Conservation (phyloP, 2,113 vertebrate genomes). For the Rynchops niger region DNA sequence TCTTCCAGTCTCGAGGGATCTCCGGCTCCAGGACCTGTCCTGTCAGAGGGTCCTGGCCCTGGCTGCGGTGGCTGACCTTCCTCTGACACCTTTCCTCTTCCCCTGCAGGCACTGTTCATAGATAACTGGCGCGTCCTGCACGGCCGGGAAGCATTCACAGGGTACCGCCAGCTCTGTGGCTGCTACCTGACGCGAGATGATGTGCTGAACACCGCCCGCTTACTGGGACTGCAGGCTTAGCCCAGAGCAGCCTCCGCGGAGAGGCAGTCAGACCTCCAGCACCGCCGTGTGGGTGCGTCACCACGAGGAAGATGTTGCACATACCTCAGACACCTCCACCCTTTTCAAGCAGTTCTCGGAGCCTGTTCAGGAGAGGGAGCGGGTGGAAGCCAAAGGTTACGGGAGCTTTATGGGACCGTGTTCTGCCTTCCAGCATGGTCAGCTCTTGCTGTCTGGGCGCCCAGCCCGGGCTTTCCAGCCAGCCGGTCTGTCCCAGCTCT, state of each 20-base stretch:
- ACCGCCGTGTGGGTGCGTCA: not conserved
- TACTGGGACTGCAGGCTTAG: slow-evolving; percentile 85
- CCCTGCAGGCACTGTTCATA: slow-evolving; percentile 84
- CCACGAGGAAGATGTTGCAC: not conserved
- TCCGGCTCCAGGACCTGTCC: not conserved
- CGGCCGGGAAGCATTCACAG: slow-evolving; percentile 90
- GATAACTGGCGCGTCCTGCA: slow-evolving; percentile 94
- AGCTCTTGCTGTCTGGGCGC: not conserved
- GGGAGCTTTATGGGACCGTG: not conserved
- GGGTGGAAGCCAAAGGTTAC: slow-evolving; percentile 1
- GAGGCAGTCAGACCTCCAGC: not conserved
- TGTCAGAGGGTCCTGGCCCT: not conserved
- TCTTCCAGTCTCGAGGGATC: not conserved
- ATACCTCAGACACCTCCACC: not conserved
- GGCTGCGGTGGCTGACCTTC: not conserved
- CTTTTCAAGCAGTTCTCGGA: not conserved
- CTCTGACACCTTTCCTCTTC: not conserved
- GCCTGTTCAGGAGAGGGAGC: not conserved
- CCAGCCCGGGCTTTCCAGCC: not conserved
- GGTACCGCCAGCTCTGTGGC: slow-evolving; percentile 88
- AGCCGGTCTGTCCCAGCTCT: not conserved
- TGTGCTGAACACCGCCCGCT: slow-evolving; percentile 83
- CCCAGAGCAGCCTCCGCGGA: not conserved
- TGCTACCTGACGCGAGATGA: slow-evolving; percentile 93
- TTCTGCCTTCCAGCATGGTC: not conserved